Base-by-base conservation (phyloP, 2,113 vertebrate genomes). In the Megaleporinus macrocephalus region DNA sequence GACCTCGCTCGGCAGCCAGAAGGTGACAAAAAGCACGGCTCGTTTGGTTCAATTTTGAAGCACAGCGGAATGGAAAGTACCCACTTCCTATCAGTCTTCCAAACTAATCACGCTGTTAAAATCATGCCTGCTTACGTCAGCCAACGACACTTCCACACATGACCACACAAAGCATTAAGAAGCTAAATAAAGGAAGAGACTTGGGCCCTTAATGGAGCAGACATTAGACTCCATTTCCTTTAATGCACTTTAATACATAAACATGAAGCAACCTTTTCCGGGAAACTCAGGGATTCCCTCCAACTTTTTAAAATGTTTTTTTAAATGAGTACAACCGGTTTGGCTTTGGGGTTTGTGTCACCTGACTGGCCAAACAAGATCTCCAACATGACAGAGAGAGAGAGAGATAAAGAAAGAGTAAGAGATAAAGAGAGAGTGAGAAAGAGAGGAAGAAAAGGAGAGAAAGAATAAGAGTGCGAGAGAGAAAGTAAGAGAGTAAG, bases 341-440 rank as follows among this genome's bases (percentile, higher is more conserved):
- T 41, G 33, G 65, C 62, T 13, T 49, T 5, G 13, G 44, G 5
- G 73, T n/a, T 36, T 29, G 66, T 22, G 26, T 15, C 22, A 51
- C 63, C 69, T 29, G 63, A 33, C 81, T 73, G 75, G 72, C 84
- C 83, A 86, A 90, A 93, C 86, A 84, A 83, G 90, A 83, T 75
- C 69, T 75, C 73, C 85, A 78, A 69, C 84, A 75, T 68, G 53
- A 69, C 59, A 80, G 49, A 36, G 18, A 53, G 30, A 59, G 29
- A 20, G 44, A 24, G 26, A 70, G 30, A 61, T 30, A 36, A 3
- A 36, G 7, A 36, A 36, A 7, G 36, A 36, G 36, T n/a, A 65
- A 24, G 13, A 70, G 51, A 29, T 26, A 44, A 10, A 49, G 47
- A 12, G 47, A 14, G 47, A 49, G 9, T 10, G 47, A 1, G 47